Percentiles rank a stretch among this genome's conserved stretches.
phyloP scores from a whole-genome alignment of 2,797 vertebrate genomes.

The Sternarchorhynchus goeldii region DNA sequence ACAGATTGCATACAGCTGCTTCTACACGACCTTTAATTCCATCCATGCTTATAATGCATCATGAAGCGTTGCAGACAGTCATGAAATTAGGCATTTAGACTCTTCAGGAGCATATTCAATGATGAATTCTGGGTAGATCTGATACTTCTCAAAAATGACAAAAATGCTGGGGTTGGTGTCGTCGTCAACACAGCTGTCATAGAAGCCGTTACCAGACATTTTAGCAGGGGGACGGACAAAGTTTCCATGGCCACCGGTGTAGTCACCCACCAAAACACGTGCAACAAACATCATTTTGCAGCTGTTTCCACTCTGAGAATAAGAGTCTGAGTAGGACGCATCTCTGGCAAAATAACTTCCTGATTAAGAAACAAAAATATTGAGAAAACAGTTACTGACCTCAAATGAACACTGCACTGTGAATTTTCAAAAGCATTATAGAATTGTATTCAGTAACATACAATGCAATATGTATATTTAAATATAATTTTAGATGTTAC shows the following conservation, averaged over 20 bases:
- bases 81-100: conserved; percentile 28
- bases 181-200: conserved; percentile 86
- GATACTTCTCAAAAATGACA: conserved; percentile 90
- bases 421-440: too few relatives aligned
- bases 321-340: conserved; percentile 83
- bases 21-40: too few relatives aligned
- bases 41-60: neutral
- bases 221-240: conserved; percentile 69
- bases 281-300: conserved; percentile 83
- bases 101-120: conserved; percentile 76
- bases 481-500: too few relatives aligned
- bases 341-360: conserved; percentile 93
- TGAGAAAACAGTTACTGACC: too few relatives aligned
- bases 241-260: conserved; percentile 66
- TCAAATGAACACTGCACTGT: too few relatives aligned
- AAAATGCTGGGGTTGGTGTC: conserved; percentile 79
- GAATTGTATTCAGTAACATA: neutral
- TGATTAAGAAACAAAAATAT: conserved; percentile 54
- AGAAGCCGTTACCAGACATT: conserved; percentile 62
- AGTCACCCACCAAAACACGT: conserved; percentile 86
- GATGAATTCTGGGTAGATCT: conserved; percentile 90
- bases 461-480: neutral
- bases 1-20: too few relatives aligned
- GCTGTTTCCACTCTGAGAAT: conserved; percentile 50
- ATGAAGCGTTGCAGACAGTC: neutral